Conservation (phyloP, 1,140 invertebrate genomes). For the Camponotus pennsylvanicus region DNA sequence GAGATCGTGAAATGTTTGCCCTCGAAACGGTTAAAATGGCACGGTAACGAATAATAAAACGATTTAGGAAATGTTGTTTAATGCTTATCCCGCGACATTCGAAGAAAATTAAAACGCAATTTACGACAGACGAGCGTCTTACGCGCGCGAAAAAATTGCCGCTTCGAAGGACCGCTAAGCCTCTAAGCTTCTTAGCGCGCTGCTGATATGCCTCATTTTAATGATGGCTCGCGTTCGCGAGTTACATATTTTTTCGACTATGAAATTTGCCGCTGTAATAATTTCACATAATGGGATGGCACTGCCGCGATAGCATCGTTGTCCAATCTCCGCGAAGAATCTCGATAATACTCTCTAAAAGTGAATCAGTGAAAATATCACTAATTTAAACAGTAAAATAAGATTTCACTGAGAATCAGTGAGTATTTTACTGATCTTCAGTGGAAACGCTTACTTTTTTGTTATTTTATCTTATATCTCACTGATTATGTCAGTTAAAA, state of each 20-base stretch:
- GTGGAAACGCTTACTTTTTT: too few relatives aligned
- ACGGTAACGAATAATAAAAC: constrained; percentile 51
- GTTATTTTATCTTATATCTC: too few relatives aligned
- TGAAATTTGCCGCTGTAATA: constrained; percentile 33
- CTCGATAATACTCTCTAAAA: too few relatives aligned
- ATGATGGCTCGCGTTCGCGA: constrained; percentile 51
- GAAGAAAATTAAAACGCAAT: constrained; percentile 70
- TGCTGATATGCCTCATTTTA: constrained; percentile 70
- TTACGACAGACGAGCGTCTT: constrained; percentile 79
- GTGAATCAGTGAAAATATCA: too few relatives aligned
- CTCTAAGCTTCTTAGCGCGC: constrained; percentile 79
- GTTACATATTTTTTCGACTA: constrained; percentile 43
- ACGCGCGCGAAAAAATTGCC: constrained; percentile 73
- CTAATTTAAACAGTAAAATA: too few relatives aligned
- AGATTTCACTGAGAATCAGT: too few relatives aligned
- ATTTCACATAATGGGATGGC: constrained; percentile 53
- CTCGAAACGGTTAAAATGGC: neutral
- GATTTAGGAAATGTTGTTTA: constrained; percentile 72
- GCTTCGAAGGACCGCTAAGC: constrained; percentile 77
- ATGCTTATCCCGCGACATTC: constrained; percentile 71
- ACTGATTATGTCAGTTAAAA: too few relatives aligned
- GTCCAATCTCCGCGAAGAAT: neutral
- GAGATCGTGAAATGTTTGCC: constrained; percentile 8
- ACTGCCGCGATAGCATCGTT: constrained; percentile 21
- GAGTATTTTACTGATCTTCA: too few relatives aligned